Conservation (phyloP, 2,888 invertebrate genomes). For the Erannis defoliaria region DNA sequence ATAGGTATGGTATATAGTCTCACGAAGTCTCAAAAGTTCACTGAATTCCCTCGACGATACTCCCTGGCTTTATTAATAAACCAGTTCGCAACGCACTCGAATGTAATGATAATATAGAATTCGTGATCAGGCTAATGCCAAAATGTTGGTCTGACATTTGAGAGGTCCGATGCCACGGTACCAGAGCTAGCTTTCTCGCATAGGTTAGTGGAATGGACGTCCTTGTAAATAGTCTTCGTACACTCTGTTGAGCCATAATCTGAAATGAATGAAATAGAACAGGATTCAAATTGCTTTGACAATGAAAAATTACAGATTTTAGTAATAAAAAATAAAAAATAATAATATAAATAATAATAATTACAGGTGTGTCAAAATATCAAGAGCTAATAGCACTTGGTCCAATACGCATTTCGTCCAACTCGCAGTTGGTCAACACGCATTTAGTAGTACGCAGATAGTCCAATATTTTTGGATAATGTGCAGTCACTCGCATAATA, state of each 20-base stretch:
- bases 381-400: no score
- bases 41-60: constrained; percentile 31
- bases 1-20: not conserved
- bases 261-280: not conserved
- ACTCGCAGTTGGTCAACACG: no score
- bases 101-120: constrained; percentile 48
- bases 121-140: constrained; percentile 74
- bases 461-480: no score
- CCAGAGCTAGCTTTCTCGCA: constrained; percentile 38
- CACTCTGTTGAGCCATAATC: not conserved
- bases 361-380: no score
- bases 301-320: not conserved
- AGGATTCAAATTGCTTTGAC: no score
- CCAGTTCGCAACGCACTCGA: constrained; percentile 44
- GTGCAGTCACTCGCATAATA: no score
- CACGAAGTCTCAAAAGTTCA: constrained; percentile 41
- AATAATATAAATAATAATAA: no score
- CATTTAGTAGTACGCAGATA: no score
- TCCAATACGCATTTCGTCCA: no score
- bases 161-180: constrained; percentile 46
- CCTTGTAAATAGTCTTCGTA: constrained; percentile 11
- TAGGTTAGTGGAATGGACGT: constrained; percentile 8
- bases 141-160: constrained; percentile 70
- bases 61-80: constrained; percentile 37
- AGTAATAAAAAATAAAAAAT: no score